Base-by-base conservation (phyloP, 1,140 invertebrate genomes). In the Leptinotarsa undecemlineata region DNA sequence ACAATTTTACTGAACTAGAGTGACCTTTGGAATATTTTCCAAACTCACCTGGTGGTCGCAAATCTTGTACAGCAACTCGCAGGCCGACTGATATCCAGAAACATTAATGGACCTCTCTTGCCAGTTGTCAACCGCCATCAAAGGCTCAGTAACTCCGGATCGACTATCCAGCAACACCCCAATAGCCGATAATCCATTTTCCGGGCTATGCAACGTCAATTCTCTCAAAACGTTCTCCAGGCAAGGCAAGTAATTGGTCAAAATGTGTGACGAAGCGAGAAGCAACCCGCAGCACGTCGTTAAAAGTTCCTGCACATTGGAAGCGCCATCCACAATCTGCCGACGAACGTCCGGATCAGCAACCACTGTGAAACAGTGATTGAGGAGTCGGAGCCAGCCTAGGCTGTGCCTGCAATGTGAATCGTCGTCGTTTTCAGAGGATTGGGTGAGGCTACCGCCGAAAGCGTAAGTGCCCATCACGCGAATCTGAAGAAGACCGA, bases 401-500 rank as follows among this genome's bases (percentile, higher is more conserved):
- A 82, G 71, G 78, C 80, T 81, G 48, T 81, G 83, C 47, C 80
- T 80, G 73, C 81, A 84, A 71, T 84, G 83, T 1, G 78, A 78
- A 48, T 85, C 83, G 1, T 79, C 74, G 33, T 79, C 73, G 64
- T 82, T 83, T 83, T 74, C 82, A 78, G 80, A 80, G 11, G 51
- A 68, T 57, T 84, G 79, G 64, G 86, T 87, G 74, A 84, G 82
- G 76, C 90, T 80, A 57, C 80, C 90, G 48, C 90, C 90, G 82
- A 93, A 93, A 13, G 92, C 91, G 48, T 94, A 94, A 68, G 91
- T 92, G 1, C 95, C 95, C 13, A 97, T 86, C 15, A 98, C 85
- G n/a, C 92, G 89, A 69, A 98, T 92, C 84, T 97, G 95, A 77
- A 95, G 92, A 6, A 97, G 86, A 19, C 95, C 95, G 81, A 97